phyloP scores from a whole-genome alignment of 2,113 vertebrate species.

The Haemorhous mexicanus region DNA sequence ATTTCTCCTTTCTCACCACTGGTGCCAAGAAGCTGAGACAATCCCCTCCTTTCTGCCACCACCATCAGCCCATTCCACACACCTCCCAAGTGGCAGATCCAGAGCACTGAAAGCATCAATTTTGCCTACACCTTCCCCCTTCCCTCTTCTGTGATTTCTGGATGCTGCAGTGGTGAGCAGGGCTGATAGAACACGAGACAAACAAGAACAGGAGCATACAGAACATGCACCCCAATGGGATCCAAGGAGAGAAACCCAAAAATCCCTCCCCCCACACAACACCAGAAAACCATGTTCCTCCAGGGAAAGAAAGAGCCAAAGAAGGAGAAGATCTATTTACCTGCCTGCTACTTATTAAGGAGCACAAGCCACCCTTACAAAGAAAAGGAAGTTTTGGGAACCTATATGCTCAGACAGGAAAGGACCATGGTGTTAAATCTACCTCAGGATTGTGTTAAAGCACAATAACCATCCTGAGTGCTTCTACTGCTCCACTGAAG shows the following conservation, averaged over 20 bases:
- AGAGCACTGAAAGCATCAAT: not conserved
- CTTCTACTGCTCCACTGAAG: not conserved
- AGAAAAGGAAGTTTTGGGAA: not conserved
- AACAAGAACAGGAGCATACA: accelerated
- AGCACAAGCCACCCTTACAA: not conserved
- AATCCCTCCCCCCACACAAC: too few relatives aligned
- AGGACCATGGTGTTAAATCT: not conserved
- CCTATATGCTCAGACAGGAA: not conserved
- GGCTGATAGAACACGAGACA: not conserved
- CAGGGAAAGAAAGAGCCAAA: not conserved
- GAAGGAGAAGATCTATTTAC: not conserved
- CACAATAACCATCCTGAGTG: not conserved
- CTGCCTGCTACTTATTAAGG: not conserved
- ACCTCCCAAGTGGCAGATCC: not conserved
- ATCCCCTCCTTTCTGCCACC: not conserved
- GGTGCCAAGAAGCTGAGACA: constrained; percentile 10
- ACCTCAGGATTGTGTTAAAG: not conserved
- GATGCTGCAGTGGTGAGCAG: not conserved
- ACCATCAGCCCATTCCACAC: not conserved
- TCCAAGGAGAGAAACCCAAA: not conserved
- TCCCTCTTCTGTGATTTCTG: not conserved
- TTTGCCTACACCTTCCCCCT: not conserved
- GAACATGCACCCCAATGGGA: not conserved
- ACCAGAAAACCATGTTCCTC: not conserved
- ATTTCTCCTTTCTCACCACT: constrained; percentile 29